These are phyloP conservation scores for Rhadinocentrus ornatus DNA, from an alignment of 2,797 vertebrate species.

Conservation along the genomic window DNA sequence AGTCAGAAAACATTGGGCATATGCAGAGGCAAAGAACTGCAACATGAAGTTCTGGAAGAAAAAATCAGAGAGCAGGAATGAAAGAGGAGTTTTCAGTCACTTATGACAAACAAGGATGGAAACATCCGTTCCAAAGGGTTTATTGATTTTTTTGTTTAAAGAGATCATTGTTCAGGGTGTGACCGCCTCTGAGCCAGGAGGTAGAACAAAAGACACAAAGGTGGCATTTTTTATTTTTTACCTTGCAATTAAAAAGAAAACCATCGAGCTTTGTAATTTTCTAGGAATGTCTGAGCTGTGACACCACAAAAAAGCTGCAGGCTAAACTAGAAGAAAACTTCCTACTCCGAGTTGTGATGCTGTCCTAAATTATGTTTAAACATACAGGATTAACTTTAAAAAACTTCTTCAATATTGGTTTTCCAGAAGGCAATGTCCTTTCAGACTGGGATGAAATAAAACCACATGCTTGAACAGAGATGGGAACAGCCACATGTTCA, in stretches of 20 bases:
- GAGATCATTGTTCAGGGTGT: too few relatives aligned
- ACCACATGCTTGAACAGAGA: not conserved
- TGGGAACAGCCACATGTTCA: too few relatives aligned
- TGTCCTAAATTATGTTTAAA: not conserved
- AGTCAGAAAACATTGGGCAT: too few relatives aligned
- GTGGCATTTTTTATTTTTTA: not conserved
- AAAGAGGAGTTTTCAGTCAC: not conserved
- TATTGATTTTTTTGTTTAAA: not conserved
- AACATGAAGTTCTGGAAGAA: too few relatives aligned
- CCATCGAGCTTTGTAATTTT: conserved; percentile 4
- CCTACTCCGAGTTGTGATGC: not conserved
- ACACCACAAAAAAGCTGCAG: not conserved
- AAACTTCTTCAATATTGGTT: not conserved
- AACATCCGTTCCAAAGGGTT: not conserved
- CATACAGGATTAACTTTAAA: not conserved
- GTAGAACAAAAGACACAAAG: not conserved
- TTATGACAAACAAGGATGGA: not conserved
- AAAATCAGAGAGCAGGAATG: not conserved
- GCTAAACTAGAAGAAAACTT: not conserved
- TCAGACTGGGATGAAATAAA: not conserved
- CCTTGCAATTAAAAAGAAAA: not conserved
- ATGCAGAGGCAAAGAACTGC: too few relatives aligned
- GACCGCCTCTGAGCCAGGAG: not conserved
- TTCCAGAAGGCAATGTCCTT: not conserved
- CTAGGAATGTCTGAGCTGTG: not conserved